phyloP scores from a whole-genome alignment of 2,797 vertebrate species.

The Lophius americanus region DNA sequence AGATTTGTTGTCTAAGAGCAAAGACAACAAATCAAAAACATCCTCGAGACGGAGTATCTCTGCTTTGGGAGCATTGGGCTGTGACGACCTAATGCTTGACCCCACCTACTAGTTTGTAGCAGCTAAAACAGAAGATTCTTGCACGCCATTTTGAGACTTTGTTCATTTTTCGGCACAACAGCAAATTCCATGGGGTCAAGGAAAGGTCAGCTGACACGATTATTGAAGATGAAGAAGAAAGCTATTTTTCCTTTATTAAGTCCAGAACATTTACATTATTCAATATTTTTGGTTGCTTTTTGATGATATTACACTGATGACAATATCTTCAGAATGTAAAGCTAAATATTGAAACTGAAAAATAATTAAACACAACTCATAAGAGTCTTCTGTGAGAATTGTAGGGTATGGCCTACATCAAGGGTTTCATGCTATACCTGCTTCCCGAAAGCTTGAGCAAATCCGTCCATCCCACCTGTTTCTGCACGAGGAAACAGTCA shows the following conservation, averaged over 20 bases:
- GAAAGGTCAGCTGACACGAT: constrained; percentile 46
- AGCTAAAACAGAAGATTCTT: not conserved
- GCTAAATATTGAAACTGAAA: not conserved
- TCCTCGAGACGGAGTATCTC: too few species aligned
- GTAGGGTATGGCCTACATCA: not conserved
- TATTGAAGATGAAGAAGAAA: constrained; percentile 21
- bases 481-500: not conserved
- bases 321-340: not conserved
- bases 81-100: too few species aligned
- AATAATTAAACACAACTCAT: not conserved
- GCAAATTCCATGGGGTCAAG: not conserved
- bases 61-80: too few species aligned
- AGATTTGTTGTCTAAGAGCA: too few species aligned
- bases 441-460: not conserved
- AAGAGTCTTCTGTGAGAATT: not conserved
- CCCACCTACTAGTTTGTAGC: not conserved
- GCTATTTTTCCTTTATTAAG: constrained; percentile 7
- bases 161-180: not conserved
- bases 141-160: too few species aligned
- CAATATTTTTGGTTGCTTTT: not conserved
- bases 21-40: too few species aligned
- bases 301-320: not conserved
- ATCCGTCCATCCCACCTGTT: not conserved
- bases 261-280: constrained; percentile 3
- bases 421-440: not conserved